Evolutionary conservation across 2,797 vertebrate genomes (phyloP).

Genomic region (Phalanger gymnotis): DNA sequence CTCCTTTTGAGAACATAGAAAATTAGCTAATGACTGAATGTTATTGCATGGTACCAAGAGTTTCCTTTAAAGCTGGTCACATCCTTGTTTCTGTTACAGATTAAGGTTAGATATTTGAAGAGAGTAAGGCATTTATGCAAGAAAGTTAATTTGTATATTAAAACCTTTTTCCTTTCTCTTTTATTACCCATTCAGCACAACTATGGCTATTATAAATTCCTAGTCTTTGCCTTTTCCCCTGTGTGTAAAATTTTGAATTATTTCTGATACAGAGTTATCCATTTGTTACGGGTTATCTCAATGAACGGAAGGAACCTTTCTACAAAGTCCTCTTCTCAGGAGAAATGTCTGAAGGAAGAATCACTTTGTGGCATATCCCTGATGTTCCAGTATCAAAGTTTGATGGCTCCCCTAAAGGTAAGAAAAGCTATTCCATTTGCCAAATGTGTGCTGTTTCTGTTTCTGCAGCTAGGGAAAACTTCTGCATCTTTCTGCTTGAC

Average conservation of each 20-base stretch:
- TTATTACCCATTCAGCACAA: background rate
- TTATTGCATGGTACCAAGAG: background rate
- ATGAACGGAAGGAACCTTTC: conserved; percentile 89
- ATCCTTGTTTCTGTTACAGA: background rate
- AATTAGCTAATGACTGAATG: background rate
- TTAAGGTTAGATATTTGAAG: background rate
- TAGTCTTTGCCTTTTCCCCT: background rate
- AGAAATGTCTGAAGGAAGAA: conserved; percentile 85
- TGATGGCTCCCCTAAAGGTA: conserved; percentile 88
- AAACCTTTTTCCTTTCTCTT: background rate
- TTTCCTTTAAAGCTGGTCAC: background rate
- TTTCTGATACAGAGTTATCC: conserved; percentile 78
- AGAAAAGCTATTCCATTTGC: conserved; percentile 38
- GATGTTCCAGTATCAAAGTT: conserved; percentile 85
- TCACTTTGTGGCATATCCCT: conserved; percentile 87
- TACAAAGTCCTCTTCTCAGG: conserved; percentile 88
- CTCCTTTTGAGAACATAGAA: background rate
- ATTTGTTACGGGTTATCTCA: conserved; percentile 86
- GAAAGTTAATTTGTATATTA: background rate
- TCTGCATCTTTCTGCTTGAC: background rate
- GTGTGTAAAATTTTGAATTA: background rate
- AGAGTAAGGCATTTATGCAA: background rate
- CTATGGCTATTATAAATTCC: background rate
- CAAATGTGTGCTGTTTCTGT: conserved; percentile 3
- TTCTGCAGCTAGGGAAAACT: background rate